Percentiles rank a stretch among this genome's conserved stretches.
Conservation (phyloP, 1,140 invertebrate species). For the Eufriesea mexicana region DNA sequence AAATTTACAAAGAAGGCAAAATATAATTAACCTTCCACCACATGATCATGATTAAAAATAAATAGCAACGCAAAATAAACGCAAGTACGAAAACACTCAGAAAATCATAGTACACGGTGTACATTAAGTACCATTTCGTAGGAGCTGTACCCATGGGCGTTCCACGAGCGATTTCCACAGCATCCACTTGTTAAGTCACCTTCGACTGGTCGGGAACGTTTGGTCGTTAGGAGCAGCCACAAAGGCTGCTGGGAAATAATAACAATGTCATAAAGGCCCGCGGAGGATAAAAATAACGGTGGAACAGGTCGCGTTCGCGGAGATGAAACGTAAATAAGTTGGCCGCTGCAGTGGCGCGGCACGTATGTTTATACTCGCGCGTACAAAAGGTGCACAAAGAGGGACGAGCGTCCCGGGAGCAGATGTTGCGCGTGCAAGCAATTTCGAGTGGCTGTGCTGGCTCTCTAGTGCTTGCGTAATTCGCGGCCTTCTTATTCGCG, state of each 20-base stretch:
- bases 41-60: too few species aligned
- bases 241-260: neutral
- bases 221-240: too few species aligned
- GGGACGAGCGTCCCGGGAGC: neutral
- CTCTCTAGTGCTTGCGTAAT: conserved; percentile 1
- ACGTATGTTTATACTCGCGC: conserved; percentile 7
- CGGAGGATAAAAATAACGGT: conserved; percentile 8
- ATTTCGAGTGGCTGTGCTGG: neutral
- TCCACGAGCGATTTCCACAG: too few species aligned
- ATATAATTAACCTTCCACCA: too few species aligned
- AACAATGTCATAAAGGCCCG: neutral
- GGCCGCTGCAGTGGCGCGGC: neutral
- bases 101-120: too few species aligned
- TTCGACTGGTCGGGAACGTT: too few species aligned
- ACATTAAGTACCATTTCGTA: too few species aligned
- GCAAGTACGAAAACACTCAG: too few species aligned
- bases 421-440: conserved; percentile 19
- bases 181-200: too few species aligned
- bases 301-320: neutral
- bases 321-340: conserved; percentile 30
- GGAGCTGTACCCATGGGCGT: too few species aligned
- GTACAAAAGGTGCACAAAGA: conserved; percentile 4
- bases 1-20: too few species aligned
- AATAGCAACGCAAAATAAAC: too few species aligned
- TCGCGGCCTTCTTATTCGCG: neutral